phyloP scores from a whole-genome alignment of 1,140 invertebrate species.

The Drosophila sp. region DNA sequence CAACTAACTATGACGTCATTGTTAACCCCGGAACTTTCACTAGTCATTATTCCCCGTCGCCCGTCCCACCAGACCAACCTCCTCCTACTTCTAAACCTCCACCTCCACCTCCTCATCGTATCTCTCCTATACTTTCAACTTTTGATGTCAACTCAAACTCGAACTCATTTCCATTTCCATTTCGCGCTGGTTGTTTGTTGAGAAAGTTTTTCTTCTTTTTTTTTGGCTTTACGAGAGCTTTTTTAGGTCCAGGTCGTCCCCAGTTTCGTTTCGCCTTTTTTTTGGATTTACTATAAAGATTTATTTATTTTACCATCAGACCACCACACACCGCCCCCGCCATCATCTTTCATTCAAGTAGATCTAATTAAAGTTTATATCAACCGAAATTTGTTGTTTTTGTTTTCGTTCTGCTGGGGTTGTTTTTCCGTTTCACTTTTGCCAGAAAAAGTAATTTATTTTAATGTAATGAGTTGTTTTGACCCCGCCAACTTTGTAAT shows the following conservation, averaged over 20 bases:
- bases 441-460: conserved; percentile 75
- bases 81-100: background rate
- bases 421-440: conserved; percentile 55
- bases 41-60: conserved; percentile 2
- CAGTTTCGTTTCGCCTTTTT: conserved; percentile 57
- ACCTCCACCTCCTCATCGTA: background rate
- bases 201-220: conserved; percentile 40
- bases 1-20: conserved; percentile 76
- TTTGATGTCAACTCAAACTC: conserved; percentile 51
- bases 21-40: conserved; percentile 76
- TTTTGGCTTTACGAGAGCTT: conserved; percentile 52
- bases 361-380: conserved; percentile 79
- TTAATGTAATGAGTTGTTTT: conserved; percentile 75
- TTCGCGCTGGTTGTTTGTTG: conserved; percentile 39
- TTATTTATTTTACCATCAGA: conserved; percentile 44
- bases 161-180: conserved; percentile 70
- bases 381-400: conserved; percentile 53
- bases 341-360: conserved; percentile 59
- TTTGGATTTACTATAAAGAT: conserved; percentile 72
- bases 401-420: conserved; percentile 30
- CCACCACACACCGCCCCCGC: too few relatives aligned
- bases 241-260: conserved; percentile 47
- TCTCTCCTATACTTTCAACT: conserved; percentile 16
- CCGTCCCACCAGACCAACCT: background rate
- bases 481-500: conserved; percentile 65